These are phyloP conservation scores for Drosophila melanica DNA, from an alignment of 1,140 invertebrate genomes.

Conservation along the genomic window DNA sequence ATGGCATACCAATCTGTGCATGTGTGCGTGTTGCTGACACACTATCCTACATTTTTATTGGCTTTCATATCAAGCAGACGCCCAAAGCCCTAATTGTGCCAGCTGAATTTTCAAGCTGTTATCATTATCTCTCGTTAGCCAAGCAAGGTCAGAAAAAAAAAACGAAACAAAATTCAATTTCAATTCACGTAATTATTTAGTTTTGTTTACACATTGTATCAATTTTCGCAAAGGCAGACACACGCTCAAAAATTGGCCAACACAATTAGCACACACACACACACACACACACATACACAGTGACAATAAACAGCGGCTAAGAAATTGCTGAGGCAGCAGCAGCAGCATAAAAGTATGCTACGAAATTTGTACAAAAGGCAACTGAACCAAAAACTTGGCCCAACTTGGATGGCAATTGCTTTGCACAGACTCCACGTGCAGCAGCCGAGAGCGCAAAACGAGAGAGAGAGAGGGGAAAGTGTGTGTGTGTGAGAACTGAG, in stretches of 20 bases:
- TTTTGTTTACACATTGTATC: slow-evolving; percentile 67
- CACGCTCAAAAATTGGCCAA: slow-evolving; percentile 45
- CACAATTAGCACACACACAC: slow-evolving; percentile 44
- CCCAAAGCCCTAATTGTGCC: slow-evolving; percentile 43
- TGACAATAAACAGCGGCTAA: slow-evolving; percentile 32
- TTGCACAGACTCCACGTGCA: slow-evolving; percentile 78
- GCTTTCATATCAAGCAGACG: slow-evolving; percentile 42
- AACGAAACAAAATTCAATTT: slow-evolving; percentile 44
- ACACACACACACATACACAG: slow-evolving; percentile 1
- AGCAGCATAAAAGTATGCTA: slow-evolving; percentile 66
- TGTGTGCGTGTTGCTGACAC: slow-evolving; percentile 52
- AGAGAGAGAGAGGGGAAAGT: not conserved
- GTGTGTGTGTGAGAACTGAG: not conserved
- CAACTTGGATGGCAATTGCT: slow-evolving; percentile 59
- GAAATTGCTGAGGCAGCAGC: slow-evolving; percentile 40
- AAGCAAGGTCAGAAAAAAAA: slow-evolving; percentile 24
- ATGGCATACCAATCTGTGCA: slow-evolving; percentile 46
- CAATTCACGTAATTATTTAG: slow-evolving; percentile 54
- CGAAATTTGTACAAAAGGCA: slow-evolving; percentile 68
- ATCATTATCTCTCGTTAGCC: slow-evolving; percentile 11
- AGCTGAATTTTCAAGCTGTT: slow-evolving; percentile 23
- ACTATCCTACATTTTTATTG: slow-evolving; percentile 81
- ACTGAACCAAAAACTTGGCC: slow-evolving; percentile 59
- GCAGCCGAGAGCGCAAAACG: slow-evolving; percentile 11
- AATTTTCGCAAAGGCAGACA: slow-evolving; percentile 48